phyloP scores from a whole-genome alignment of 2,888 invertebrate genomes.

The Tenthredo amoena region DNA sequence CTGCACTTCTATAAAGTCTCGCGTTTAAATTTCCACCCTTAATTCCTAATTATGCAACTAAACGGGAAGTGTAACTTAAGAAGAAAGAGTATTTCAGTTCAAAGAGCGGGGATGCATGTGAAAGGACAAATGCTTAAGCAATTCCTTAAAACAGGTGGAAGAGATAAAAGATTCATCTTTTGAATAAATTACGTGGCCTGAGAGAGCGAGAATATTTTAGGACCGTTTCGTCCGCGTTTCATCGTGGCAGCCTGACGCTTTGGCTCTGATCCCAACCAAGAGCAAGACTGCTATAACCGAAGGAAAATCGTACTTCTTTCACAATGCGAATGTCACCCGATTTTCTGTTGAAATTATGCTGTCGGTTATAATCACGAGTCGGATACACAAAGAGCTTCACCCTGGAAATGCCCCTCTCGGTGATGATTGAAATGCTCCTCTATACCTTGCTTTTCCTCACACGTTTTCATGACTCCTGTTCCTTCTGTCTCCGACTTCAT shows the following conservation, averaged over 20 bases:
- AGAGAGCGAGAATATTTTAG: constrained; percentile 33
- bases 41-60: neutral
- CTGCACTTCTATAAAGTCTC: neutral
- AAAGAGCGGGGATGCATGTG: neutral
- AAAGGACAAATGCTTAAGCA: constrained; percentile 59
- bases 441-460: neutral
- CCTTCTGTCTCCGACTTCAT: neutral
- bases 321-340: constrained; percentile 28
- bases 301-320: constrained; percentile 4
- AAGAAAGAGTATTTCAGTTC: neutral
- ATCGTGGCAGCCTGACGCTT: neutral
- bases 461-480: neutral
- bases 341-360: constrained; percentile 7
- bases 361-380: constrained; percentile 33
- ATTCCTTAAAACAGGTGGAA: constrained; percentile 60
- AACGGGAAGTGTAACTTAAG: neutral
- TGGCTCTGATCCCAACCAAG: neutral
- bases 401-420: neutral
- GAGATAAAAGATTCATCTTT: constrained; percentile 62
- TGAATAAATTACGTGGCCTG: constrained; percentile 62
- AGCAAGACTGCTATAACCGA: neutral
- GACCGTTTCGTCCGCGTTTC: neutral
- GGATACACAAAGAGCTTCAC: constrained; percentile 3
- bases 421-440: constrained; percentile 27
- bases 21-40: neutral